phyloP scores from a whole-genome alignment of 2,113 vertebrate species.

The Eptesicus fuscus region DNA sequence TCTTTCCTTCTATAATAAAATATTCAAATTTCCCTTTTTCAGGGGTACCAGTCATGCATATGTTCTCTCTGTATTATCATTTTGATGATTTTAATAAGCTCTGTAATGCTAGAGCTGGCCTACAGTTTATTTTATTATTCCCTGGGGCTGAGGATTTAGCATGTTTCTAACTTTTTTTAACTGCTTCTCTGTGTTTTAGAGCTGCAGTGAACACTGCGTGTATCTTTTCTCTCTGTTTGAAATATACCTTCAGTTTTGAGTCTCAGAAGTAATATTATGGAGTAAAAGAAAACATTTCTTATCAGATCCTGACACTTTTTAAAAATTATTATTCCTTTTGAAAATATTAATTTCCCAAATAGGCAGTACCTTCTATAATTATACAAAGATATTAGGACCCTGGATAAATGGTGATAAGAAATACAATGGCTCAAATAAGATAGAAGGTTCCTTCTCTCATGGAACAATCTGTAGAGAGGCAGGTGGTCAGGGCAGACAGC shows the following conservation, averaged over 20 bases:
- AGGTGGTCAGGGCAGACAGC: no score
- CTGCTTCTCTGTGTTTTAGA: background rate
- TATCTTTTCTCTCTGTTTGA: background rate
- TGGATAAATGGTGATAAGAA: background rate
- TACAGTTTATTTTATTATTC: background rate
- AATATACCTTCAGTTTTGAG: background rate
- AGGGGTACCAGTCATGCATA: background rate
- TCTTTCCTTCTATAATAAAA: background rate
- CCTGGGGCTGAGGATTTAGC: background rate
- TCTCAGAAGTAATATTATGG: background rate
- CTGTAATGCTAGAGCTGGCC: background rate
- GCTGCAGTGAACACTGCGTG: background rate
- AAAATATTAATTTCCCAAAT: background rate
- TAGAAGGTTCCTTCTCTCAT: background rate
- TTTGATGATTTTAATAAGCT: constrained; percentile 5
- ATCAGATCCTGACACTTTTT: background rate
- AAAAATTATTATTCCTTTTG: background rate
- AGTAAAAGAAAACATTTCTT: background rate
- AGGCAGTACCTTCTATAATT: background rate
- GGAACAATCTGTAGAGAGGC: background rate
- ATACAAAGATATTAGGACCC: background rate
- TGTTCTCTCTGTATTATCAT: background rate
- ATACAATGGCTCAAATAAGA: background rate
- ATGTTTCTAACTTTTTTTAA: background rate
- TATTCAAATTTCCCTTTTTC: background rate